Base-by-base conservation (phyloP, 2,888 invertebrate genomes). In the Polyommatus icarus region DNA sequence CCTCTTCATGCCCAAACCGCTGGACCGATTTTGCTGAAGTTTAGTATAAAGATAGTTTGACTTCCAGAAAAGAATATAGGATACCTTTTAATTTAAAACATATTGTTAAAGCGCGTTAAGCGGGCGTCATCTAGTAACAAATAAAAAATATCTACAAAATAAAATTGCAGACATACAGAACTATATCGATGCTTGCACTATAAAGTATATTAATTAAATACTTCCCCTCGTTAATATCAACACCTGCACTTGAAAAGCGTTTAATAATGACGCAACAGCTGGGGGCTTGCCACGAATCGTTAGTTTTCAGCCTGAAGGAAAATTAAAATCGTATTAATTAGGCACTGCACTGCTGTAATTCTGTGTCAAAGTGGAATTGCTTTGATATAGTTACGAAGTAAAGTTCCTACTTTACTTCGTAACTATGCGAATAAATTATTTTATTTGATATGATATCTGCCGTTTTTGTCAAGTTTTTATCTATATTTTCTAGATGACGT, bases 201-300 rank as follows among this genome's bases (percentile, higher is more conserved):
- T 80, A 82, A 81, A 78, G 91, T 92, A 91, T 89, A 92, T 94
- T 94, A 93, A 93, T 93, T 92, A 91, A 91, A 89, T 72, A 50
- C 91, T 91, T 54, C 89, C 90, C 90, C 90, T 89, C 87, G 90
- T 94, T 92, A 92, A 91, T 89, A 93, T 91, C 91, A 92, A 88
- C 93, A 93, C 94, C 93, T 94, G 94, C 88, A 91, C 91, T 87
- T 91, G 93, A 92, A 92, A 93, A 92, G 91, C 92, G 87, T 89
- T 93, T 93, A 92, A 93, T 93, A 93, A 93, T 92, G 89, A 89
- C 91, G 89, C 84, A 90, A 87, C 93, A 93, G 92, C 91, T 93
- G 92, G 80, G 82, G 80, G 81, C 80, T 83, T 81, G 86, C 75
- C 75, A 83, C 84, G 83, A 81, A 85, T 85, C 88, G 88, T 84